A percentile compares a stretch with the other conserved stretches of the same genome.
Conservation (phyloP, 2,888 invertebrate species). For the Eulithis prunata region DNA sequence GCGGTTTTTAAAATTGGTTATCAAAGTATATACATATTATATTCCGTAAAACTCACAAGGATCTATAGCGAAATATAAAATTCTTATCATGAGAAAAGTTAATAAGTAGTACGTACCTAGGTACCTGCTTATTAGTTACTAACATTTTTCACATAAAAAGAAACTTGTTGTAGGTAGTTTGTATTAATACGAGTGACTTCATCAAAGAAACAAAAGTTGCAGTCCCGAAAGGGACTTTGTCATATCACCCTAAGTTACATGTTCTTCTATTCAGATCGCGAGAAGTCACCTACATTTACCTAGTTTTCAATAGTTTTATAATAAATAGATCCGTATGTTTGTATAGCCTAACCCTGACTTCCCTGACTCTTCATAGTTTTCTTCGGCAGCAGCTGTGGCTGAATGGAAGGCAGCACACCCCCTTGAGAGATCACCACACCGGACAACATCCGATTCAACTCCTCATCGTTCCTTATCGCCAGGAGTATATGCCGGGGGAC, state of each 20-base stretch:
- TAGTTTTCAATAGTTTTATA: no score
- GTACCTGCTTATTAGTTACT: no score
- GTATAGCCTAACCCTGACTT: not conserved
- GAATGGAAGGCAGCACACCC: constrained; percentile 63
- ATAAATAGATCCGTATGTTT: no score
- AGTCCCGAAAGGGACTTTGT: constrained; percentile 39
- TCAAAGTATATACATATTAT: no score
- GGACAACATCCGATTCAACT: constrained; percentile 58
- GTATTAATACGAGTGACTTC: not conserved
- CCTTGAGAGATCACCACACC: constrained; percentile 63
- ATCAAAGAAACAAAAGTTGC: constrained; percentile 29
- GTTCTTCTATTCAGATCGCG: no score
- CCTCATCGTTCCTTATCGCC: constrained; percentile 68
- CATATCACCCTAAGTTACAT: constrained; percentile 5
- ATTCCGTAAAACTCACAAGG: no score
- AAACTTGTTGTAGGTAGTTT: no score
- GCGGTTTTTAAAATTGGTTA: no score
- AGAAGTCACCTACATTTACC: no score
- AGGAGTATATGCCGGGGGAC: constrained; percentile 61
- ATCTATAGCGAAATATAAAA: no score
- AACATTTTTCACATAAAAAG: no score
- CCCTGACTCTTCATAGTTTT: constrained; percentile 54
- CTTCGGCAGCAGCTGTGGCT: constrained; percentile 62
- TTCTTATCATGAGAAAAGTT: not conserved
- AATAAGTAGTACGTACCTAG: no score